phyloP scores from a whole-genome alignment of 2,113 vertebrate species.

The Carollia perspicillata region DNA sequence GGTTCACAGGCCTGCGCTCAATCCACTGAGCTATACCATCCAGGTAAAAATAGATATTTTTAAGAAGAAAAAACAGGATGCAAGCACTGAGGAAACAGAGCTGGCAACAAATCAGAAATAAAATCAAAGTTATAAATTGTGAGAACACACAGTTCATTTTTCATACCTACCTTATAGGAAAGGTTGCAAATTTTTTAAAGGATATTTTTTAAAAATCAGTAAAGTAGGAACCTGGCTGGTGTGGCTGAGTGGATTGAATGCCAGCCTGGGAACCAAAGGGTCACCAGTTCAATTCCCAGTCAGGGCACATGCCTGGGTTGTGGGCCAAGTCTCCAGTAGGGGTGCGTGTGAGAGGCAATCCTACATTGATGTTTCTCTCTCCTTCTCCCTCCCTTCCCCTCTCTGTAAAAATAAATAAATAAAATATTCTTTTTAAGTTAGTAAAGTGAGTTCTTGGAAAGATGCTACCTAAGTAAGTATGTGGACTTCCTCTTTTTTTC shows the following conservation, averaged over 20 bases:
- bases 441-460: background rate
- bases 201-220: background rate
- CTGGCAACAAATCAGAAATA: background rate
- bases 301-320: no score
- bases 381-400: no score
- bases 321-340: no score
- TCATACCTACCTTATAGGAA: background rate
- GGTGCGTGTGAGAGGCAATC: no score
- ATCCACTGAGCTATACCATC: no score
- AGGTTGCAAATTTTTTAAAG: background rate
- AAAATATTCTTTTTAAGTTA: background rate
- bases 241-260: no score
- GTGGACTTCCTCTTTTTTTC: background rate
- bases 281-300: no score
- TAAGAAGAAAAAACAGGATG: background rate
- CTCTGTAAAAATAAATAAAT: no score
- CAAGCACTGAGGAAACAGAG: background rate
- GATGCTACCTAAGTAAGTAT: background rate
- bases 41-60: background rate
- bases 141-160: background rate
- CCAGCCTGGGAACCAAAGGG: no score
- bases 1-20: no score
- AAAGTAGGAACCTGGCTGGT: background rate
- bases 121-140: background rate
- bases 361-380: no score